Conservation (phyloP, 2,113 vertebrate species). For the Butastur rufipennis region DNA sequence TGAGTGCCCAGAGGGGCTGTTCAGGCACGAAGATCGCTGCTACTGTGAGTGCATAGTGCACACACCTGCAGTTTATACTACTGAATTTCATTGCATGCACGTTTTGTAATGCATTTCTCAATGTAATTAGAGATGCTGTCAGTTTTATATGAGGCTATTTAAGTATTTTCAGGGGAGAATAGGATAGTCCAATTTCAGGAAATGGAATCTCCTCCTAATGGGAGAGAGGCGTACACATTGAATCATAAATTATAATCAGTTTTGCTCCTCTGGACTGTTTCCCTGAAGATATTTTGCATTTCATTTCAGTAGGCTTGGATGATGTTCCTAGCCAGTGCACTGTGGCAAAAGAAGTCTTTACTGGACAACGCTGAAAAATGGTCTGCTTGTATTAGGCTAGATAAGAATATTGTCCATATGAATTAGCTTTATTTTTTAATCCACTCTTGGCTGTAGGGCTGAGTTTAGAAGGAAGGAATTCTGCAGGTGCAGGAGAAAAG, state of each 20-base stretch:
- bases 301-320: neutral
- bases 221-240: neutral
- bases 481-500: neutral
- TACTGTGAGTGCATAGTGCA: slow-evolving; percentile 66
- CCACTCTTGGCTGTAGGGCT: neutral
- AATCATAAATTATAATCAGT: neutral
- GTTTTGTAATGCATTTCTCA: fast-evolving
- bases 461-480: neutral
- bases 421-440: neutral
- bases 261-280: neutral
- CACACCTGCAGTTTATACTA: neutral
- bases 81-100: fast-evolving
- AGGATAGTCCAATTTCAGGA: neutral
- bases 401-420: neutral
- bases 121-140: neutral
- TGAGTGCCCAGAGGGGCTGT: slow-evolving; percentile 75
- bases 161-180: neutral
- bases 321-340: neutral
- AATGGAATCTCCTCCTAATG: neutral
- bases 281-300: neutral
- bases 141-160: neutral
- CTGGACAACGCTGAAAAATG: neutral
- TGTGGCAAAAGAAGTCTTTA: neutral
- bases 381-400: neutral
- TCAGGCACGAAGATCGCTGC: slow-evolving; percentile 67